Evolutionary conservation across 1,140 invertebrate genomes (phyloP).

Genomic region (Hyphantria cunea): DNA sequence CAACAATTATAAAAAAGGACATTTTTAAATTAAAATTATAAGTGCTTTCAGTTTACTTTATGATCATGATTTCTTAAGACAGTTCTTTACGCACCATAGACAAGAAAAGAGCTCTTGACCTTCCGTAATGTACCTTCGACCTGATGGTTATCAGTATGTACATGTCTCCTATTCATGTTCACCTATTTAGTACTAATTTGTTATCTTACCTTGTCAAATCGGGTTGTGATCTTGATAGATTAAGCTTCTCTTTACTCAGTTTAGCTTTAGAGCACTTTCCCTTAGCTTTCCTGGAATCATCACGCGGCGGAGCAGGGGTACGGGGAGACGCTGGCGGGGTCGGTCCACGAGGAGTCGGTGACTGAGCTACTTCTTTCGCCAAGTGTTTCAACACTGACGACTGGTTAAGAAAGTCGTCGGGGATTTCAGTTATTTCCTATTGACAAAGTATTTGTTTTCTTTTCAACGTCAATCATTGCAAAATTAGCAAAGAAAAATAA

Average conservation of each 20-base stretch:
- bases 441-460: no score
- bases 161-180: no score
- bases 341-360: constrained; percentile 74
- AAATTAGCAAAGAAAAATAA: no score
- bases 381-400: constrained; percentile 93
- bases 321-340: constrained; percentile 65
- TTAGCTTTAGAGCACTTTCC: constrained; percentile 69
- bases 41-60: no score
- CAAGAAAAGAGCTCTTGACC: no score
- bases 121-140: no score
- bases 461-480: constrained; percentile 5
- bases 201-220: constrained; percentile 76
- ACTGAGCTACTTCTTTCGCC: constrained; percentile 89
- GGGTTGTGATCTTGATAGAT: constrained; percentile 87
- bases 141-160: no score
- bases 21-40: no score
- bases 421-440: constrained; percentile 92
- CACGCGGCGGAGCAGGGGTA: constrained; percentile 43
- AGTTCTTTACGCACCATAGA: no score
- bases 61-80: no score
- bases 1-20: no score
- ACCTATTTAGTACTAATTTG: no score
- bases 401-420: constrained; percentile 92
- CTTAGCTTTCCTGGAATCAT: constrained; percentile 55
- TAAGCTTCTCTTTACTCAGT: constrained; percentile 83